These are phyloP conservation scores for Penaeus vannamei DNA, from an alignment of 1,140 invertebrate genomes.

Conservation along the genomic window DNA sequence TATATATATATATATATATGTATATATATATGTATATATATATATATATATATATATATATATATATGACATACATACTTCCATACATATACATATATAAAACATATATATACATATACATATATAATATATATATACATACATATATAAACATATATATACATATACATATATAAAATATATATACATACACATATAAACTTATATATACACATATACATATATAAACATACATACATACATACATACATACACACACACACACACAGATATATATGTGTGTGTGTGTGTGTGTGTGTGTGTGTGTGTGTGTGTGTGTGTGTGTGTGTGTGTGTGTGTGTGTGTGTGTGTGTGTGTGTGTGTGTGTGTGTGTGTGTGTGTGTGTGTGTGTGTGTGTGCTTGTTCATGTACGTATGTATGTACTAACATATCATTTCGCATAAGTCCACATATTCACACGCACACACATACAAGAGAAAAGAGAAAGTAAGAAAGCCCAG, in stretches of 20 bases:
- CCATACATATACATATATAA: too few species aligned
- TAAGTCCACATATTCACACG: neutral
- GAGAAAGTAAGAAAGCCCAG: too few species aligned
- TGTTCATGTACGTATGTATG: neutral
- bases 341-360: too few species aligned
- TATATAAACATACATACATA: neutral
- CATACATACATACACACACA: neutral
- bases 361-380: too few species aligned
- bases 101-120: too few species aligned
- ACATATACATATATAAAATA: constrained; percentile 16
- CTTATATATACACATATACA: neutral
- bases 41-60: too few species aligned
- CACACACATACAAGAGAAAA: neutral
- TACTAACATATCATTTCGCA: neutral
- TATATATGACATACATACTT: too few species aligned
- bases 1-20: too few species aligned
- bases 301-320: neutral
- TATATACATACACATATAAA: neutral
- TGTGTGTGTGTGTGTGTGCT: too few species aligned
- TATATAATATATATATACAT: too few species aligned
- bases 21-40: too few species aligned
- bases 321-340: neutral
- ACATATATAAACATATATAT: neutral
- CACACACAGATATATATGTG: too few species aligned
- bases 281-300: neutral